A percentile compares a stretch with the other conserved stretches of the same genome.
Evolutionary conservation across 2,113 vertebrate genomes (phyloP).

Genomic region (Eurystomus gularis): DNA sequence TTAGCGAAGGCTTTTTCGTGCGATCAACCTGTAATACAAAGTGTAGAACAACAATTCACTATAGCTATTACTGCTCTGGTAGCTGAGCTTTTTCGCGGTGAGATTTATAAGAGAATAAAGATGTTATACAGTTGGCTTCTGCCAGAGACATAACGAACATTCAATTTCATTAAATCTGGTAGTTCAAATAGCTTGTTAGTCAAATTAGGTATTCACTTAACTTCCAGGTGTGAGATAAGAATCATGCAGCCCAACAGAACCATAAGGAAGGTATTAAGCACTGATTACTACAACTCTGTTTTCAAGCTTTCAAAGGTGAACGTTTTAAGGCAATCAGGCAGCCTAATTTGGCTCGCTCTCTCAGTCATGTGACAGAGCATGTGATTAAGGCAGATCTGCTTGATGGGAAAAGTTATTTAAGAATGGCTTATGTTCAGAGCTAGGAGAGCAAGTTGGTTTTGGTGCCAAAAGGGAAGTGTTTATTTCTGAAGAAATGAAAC

Average conservation of each 20-base stretch:
- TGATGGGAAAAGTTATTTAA: not conserved
- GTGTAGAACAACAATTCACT: not conserved
- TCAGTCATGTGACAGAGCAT: not conserved
- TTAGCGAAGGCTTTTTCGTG: slow-evolving; percentile 86
- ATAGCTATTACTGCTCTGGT: not conserved
- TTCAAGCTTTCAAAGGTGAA: not conserved
- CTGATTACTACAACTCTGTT: not conserved
- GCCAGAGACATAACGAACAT: not conserved
- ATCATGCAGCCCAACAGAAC: not conserved
- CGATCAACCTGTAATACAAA: slow-evolving; percentile 86
- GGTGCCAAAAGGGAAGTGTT: not conserved
- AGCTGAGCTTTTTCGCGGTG: not conserved
- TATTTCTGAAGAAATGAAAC: not conserved
- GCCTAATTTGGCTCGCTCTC: not conserved
- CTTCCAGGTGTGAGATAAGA: not conserved
- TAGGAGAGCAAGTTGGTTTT: not conserved
- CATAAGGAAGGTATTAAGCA: not conserved
- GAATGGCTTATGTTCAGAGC: not conserved
- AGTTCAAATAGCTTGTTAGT: not conserved
- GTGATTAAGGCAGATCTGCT: not conserved
- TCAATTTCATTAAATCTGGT: not conserved
- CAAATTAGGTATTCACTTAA: not conserved
- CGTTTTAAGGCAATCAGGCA: not conserved
- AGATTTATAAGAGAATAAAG: not conserved
- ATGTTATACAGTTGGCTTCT: not conserved